Evolutionary conservation across 2,113 vertebrate genomes (phyloP).

Genomic region (Lontra canadensis): DNA sequence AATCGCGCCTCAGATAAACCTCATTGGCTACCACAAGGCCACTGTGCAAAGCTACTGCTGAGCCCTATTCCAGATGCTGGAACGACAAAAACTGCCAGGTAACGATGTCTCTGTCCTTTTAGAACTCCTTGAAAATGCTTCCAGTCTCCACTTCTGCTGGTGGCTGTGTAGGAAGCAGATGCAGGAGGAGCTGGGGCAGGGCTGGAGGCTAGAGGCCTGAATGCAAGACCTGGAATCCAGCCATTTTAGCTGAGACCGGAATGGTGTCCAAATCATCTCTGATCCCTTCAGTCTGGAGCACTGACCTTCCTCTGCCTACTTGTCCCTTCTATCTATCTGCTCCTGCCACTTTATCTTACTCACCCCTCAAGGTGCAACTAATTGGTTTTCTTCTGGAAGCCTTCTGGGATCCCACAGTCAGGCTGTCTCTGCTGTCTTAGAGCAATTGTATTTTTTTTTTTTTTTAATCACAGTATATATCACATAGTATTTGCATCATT

Average conservation of each 20-base stretch:
- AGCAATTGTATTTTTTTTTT: not conserved
- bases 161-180: not conserved
- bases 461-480: not conserved
- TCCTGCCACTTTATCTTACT: not conserved
- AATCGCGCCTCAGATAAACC: not conserved
- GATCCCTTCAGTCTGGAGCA: not conserved
- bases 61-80: not conserved
- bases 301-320: not conserved
- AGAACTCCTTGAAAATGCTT: not conserved
- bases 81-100: not conserved
- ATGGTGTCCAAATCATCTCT: not conserved
- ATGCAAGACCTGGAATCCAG: fast-evolving
- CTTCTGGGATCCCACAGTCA: not conserved
- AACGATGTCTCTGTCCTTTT: not conserved
- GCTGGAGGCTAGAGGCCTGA: not conserved
- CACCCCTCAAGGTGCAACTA: not conserved
- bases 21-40: not conserved
- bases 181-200: not conserved
- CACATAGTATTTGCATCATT: not conserved
- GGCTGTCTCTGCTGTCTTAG: not conserved
- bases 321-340: not conserved
- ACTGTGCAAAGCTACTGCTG: not conserved
- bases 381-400: not conserved
- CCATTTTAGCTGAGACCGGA: not conserved
- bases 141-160: not conserved